A percentile compares a stretch with the other conserved stretches of the same genome.
These are phyloP conservation scores for Callyntrura sp. DNA, from an alignment of 2,888 invertebrate genomes.

Conservation along the genomic window DNA sequence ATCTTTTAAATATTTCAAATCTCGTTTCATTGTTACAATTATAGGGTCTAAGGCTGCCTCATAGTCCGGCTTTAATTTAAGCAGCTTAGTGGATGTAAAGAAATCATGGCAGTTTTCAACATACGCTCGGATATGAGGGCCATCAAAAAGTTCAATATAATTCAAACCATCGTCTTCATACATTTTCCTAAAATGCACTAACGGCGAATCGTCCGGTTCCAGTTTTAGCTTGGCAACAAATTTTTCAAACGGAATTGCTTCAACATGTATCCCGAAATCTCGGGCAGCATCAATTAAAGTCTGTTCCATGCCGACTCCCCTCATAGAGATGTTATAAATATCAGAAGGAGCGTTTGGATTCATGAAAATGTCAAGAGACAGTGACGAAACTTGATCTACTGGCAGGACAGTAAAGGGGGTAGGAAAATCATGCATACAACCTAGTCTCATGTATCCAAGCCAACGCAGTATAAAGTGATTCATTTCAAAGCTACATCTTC, in stretches of 20 bases:
- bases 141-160: too few species aligned
- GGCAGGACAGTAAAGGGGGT: conserved; percentile 3
- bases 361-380: conserved; percentile 43
- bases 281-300: conserved; percentile 48
- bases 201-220: conserved; percentile 23
- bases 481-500: conserved; percentile 27
- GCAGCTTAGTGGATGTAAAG: background rate
- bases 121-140: background rate
- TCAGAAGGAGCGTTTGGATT: conserved; percentile 23
- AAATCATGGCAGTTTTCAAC: background rate
- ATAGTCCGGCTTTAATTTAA: background rate
- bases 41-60: background rate
- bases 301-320: conserved; percentile 27
- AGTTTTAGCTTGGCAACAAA: conserved; percentile 27
- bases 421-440: conserved; percentile 16
- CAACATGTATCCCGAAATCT: conserved; percentile 44
- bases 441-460: conserved; percentile 71
- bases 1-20: background rate
- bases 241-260: background rate
- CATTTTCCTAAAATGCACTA: conserved; percentile 18
- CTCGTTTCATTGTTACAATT: background rate
- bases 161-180: conserved; percentile 7
- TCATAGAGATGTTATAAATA: conserved; percentile 48
- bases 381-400: conserved; percentile 45
- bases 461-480: conserved; percentile 14